Conservation (phyloP, 2,113 vertebrate species). For the Baryphthengus martii region DNA sequence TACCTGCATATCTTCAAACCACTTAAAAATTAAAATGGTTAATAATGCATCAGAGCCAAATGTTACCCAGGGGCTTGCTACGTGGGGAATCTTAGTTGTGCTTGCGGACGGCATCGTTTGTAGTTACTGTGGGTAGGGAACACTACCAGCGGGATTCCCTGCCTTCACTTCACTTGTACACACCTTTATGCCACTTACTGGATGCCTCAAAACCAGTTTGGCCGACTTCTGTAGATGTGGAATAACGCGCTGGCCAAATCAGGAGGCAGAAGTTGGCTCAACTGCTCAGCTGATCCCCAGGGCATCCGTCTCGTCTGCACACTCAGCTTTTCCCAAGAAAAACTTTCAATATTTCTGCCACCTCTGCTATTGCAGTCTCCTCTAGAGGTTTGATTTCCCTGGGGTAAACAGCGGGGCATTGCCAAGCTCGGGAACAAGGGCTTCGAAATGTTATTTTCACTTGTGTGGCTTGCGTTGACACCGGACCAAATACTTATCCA, state of each 20-base stretch:
- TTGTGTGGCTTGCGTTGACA: not conserved
- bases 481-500: not conserved
- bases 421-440: not conserved
- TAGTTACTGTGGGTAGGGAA: not conserved
- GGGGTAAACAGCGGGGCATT: not conserved
- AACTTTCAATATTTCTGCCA: not conserved
- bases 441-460: not conserved
- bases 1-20: not conserved
- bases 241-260: fast-evolving
- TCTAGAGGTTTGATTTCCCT: not conserved
- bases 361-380: not conserved
- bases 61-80: not conserved
- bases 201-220: not conserved
- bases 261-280: not conserved
- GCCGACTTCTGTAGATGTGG: not conserved
- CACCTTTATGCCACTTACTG: not conserved
- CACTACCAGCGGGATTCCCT: not conserved
- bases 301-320: not conserved
- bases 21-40: constrained; percentile 30
- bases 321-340: not conserved
- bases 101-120: fast-evolving
- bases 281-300: not conserved
- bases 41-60: constrained; percentile 40
- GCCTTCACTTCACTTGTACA: not conserved
- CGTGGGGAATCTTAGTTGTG: not conserved